Evolutionary conservation across 2,113 vertebrate genomes (phyloP).

Genomic region (Lepisosteus oculatus): DNA sequence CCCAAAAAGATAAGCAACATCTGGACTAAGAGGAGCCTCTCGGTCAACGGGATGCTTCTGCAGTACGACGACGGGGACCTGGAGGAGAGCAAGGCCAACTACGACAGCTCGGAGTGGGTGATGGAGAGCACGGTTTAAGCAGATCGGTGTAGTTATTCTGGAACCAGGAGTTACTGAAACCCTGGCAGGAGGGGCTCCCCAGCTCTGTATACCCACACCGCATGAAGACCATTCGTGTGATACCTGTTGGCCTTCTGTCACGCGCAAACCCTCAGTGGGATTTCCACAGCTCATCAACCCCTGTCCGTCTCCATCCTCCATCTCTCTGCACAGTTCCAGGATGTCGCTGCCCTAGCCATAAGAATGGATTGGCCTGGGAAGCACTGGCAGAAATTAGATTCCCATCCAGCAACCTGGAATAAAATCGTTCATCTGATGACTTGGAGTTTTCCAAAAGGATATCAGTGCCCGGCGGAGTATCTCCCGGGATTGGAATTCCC

Average conservation of each 20-base stretch:
- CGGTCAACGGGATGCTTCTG: conserved; percentile 92
- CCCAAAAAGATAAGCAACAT: conserved; percentile 89
- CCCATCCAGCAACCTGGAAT: not conserved
- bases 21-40: conserved; percentile 98
- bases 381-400: not conserved
- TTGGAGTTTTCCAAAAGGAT: not conserved
- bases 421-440: not conserved
- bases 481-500: no score
- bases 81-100: conserved; percentile 71
- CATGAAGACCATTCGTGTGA: conserved; percentile 59
- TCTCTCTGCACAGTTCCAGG: not conserved
- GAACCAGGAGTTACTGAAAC: not conserved
- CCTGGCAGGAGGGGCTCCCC: conserved; percentile 15
- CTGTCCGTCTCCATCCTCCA: not conserved
- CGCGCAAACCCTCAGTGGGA: conserved; percentile 36
- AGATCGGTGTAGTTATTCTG: not conserved
- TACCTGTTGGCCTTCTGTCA: conserved; percentile 49
- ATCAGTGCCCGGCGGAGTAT: no score
- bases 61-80: conserved; percentile 73
- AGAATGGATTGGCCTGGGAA: not conserved
- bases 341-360: conserved; percentile 20
- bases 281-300: conserved; percentile 15
- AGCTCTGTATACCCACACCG: conserved; percentile 42
- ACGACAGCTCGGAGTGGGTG: conserved; percentile 92
- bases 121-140: conserved; percentile 97